These are phyloP conservation scores for Hippocampus barbouri DNA, from an alignment of 2,113 vertebrate species.

Conservation along the genomic window DNA sequence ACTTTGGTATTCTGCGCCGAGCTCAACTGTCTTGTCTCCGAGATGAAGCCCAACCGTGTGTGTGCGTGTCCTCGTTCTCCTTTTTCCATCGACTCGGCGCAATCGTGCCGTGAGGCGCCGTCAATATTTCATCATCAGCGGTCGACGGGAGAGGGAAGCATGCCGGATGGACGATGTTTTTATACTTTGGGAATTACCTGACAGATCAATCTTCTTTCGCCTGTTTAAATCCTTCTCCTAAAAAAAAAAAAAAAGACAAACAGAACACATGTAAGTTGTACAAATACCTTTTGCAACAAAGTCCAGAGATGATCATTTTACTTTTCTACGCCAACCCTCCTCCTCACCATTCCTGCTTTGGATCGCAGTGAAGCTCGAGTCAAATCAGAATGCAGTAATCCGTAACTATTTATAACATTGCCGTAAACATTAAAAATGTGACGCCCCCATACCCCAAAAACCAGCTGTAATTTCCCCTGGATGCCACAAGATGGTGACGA, in stretches of 20 bases:
- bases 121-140: constrained; percentile 7
- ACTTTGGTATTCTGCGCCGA: not conserved
- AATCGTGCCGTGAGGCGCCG: not conserved
- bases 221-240: too few relatives aligned
- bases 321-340: not conserved
- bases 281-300: not conserved
- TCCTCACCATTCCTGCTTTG: not conserved
- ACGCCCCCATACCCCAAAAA: not conserved
- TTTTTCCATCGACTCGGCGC: not conserved
- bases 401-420: not conserved
- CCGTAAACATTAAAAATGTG: not conserved
- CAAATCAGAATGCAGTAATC: not conserved
- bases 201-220: not conserved
- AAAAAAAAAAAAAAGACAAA: too few relatives aligned
- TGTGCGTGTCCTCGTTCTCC: not conserved
- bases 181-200: not conserved
- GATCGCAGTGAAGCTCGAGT: not conserved
- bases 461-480: too few relatives aligned
- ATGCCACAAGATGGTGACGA: not conserved
- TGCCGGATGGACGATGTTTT: not conserved
- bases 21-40: not conserved
- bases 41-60: not conserved
- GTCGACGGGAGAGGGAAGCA: not conserved
- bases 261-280: too few relatives aligned
- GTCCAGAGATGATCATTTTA: not conserved